A percentile compares a stretch with the other conserved stretches of the same genome.
These are phyloP conservation scores for Glossosoma conforme DNA, from an alignment of 1,140 invertebrate species.

Conservation along the genomic window DNA sequence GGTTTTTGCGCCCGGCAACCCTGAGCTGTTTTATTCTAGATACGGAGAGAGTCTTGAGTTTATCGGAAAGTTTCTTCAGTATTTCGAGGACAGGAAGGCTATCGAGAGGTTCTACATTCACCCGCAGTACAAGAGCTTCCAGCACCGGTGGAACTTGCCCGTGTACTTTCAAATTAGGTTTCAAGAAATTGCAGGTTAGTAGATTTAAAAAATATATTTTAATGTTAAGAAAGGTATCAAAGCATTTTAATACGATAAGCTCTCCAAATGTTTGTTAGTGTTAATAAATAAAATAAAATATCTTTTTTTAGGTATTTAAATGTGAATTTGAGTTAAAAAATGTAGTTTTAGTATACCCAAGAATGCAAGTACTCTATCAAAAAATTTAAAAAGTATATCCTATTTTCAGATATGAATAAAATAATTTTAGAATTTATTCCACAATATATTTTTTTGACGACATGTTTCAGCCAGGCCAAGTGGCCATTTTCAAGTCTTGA, in stretches of 20 bases:
- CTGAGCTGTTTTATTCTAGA: conserved; percentile 78
- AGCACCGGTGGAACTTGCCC: conserved; percentile 86
- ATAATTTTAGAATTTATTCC: no score
- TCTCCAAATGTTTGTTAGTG: background rate
- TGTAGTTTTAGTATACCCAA: no score
- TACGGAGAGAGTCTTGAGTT: conserved; percentile 78
- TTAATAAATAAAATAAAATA: no score
- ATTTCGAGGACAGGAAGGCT: conserved; percentile 55
- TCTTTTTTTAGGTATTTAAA: background rate
- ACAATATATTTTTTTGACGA: no score
- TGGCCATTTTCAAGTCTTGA: no score
- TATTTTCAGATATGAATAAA: no score
- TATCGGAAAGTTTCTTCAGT: conserved; percentile 66
- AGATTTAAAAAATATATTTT: conserved; percentile 13
- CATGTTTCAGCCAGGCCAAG: no score
- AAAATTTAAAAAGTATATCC: no score
- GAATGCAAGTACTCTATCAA: no score
- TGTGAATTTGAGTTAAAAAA: background rate
- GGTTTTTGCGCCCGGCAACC: conserved; percentile 89
- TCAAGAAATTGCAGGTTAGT: conserved; percentile 77
- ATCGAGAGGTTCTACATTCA: conserved; percentile 55
- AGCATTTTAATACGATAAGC: no score
- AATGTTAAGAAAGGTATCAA: conserved; percentile 10
- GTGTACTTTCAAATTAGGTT: conserved; percentile 94
- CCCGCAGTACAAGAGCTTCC: conserved; percentile 65